These are phyloP conservation scores for Syrmaticus mikado DNA, from an alignment of 2,113 vertebrate genomes.

Conservation along the genomic window DNA sequence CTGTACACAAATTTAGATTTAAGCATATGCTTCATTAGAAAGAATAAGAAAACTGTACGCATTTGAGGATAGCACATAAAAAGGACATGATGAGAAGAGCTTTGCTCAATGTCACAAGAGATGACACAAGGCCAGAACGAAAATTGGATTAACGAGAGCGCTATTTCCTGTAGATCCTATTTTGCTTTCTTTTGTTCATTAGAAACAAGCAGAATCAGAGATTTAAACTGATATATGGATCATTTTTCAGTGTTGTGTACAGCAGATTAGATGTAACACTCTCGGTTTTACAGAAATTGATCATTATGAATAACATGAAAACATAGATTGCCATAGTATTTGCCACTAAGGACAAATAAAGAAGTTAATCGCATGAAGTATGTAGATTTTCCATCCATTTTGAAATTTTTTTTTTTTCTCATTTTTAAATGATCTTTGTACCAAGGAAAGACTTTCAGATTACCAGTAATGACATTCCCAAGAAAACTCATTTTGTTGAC, in stretches of 20 bases:
- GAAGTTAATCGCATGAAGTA: not conserved
- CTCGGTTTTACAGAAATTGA: not conserved
- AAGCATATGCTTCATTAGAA: not conserved
- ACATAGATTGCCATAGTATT: not conserved
- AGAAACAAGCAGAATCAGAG: not conserved
- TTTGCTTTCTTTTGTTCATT: slow-evolving; percentile 27
- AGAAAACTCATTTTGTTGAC: not conserved
- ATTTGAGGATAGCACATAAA: not conserved
- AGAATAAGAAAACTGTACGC: not conserved
- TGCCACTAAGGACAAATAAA: not conserved
- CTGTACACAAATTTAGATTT: not conserved
- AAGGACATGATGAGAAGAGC: not conserved
- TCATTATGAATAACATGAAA: not conserved
- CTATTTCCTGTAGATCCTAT: not conserved
- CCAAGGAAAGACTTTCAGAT: not conserved
- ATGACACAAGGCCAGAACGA: not conserved
- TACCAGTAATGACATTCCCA: not conserved
- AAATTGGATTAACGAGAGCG: slow-evolving; percentile 2
- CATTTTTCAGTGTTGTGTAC: not conserved
- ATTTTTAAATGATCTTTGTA: not conserved
- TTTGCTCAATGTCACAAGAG: not conserved
- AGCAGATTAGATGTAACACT: not conserved
- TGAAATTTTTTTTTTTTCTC: not conserved
- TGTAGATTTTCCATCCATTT: not conserved
- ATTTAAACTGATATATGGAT: not conserved